Base-by-base conservation (phyloP, 2,113 vertebrate species). In the Centrocercus urophasianus region DNA sequence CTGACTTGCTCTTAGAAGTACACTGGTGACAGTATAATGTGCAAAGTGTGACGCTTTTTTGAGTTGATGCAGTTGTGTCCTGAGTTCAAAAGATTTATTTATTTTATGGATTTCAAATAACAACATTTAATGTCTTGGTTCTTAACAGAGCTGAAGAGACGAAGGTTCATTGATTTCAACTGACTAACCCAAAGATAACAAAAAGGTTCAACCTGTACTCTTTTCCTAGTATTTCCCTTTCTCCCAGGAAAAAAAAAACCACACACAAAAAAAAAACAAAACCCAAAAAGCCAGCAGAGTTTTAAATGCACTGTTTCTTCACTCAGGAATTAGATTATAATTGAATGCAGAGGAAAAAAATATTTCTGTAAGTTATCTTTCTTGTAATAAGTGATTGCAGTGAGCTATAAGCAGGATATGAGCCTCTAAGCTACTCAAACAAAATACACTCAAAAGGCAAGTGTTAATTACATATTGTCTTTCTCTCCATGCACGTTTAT, bases 21-120 rank as follows among this genome's bases (percentile, higher is more conserved):
- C 4, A 21, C 42, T 61, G 74, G 86, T 61, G 59, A 79, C 17
- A 92, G 77, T 14, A 93, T 27, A 50, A 65, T 25, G 25, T 57
- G 45, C 20, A 17, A 84, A 63, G 22, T 18, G 57, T 0, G 0
- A 47, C 61, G 83, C n/a, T 16, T 73, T 92, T 87, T 73, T 60
- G 63, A 56, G 42, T 25, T 83, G 67, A 63, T 73, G 45, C 54
- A 90, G 66, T 75, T 79, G 67, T 22, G 42, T 63, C 42, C 40
- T 2, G 19, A 87, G 16, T 73, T 93, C 34, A 77, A 90, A 71
- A 70, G 56, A 3, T 28, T 2, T 42, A 48, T 34, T 43, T 83
- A 70, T 69, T 89, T 94, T 66, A 76, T 50, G 21, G 21, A 82
- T 93, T 95, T 76, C 67, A 91, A 66, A 73, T 60, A 72, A 63